These are phyloP conservation scores for Trichogramma pretiosum DNA, from an alignment of 1,140 invertebrate genomes.

Conservation along the genomic window DNA sequence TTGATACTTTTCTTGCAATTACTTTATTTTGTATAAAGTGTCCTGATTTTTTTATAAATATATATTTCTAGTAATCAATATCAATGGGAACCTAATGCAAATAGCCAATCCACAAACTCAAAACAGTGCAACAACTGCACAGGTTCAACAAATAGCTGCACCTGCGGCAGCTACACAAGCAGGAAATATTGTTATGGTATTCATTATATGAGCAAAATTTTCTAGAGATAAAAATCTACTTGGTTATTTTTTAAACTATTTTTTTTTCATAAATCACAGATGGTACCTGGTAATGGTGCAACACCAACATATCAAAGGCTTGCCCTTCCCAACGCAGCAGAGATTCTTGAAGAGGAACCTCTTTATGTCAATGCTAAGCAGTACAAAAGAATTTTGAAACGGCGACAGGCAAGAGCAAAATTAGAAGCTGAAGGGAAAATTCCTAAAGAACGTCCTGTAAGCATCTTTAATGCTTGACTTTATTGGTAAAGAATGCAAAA, in stretches of 20 bases:
- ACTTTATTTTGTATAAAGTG: conserved; percentile 9
- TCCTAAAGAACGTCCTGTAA: conserved; percentile 87
- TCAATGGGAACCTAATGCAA: conserved; percentile 66
- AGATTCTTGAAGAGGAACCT: conserved; percentile 79
- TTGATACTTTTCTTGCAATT: conserved; percentile 9
- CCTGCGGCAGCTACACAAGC: conserved; percentile 58
- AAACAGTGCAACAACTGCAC: conserved; percentile 43
- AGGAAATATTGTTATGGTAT: conserved; percentile 58
- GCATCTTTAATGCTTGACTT: conserved; percentile 21
- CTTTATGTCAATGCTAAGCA: conserved; percentile 99
- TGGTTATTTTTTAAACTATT: background rate
- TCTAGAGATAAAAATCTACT: background rate
- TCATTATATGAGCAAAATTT: no score
- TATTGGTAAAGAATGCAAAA: conserved; percentile 1
- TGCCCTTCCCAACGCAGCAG: conserved; percentile 56
- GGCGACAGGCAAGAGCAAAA: conserved; percentile 82
- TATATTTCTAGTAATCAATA: conserved; percentile 58
- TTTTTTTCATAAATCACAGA: no score
- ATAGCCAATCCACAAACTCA: conserved; percentile 48
- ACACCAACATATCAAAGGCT: conserved; percentile 54
- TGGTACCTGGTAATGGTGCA: conserved; percentile 55
- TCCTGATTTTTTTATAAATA: conserved; percentile 17
- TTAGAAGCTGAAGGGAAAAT: conserved; percentile 89
- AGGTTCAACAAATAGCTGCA: conserved; percentile 47
- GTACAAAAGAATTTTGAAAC: conserved; percentile 85